Evolutionary conservation across 2,888 invertebrate genomes (phyloP).

Genomic region (Iphiclides podalirius): DNA sequence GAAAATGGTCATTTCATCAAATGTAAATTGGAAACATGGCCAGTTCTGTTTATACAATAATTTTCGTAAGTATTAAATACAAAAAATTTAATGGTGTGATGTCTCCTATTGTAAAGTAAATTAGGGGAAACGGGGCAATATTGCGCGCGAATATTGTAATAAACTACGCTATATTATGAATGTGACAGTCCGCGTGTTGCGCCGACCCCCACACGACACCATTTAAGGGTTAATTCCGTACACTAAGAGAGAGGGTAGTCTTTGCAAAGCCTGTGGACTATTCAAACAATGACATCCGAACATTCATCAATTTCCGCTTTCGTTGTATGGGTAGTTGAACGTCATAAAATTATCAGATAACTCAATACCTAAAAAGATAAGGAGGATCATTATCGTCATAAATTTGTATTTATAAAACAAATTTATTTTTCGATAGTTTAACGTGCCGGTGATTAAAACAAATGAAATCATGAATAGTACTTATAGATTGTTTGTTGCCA

Average conservation of each 20-base stretch:
- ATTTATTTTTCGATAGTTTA: too few species aligned
- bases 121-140: slow-evolving; percentile 58
- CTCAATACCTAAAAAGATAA: too few species aligned
- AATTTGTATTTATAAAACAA: too few species aligned
- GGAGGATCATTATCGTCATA: too few species aligned
- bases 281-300: slow-evolving; percentile 64
- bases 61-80: too few species aligned
- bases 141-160: slow-evolving; percentile 74
- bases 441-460: too few species aligned
- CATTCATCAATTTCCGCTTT: slow-evolving; percentile 63
- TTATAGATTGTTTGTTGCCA: too few species aligned
- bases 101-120: slow-evolving; percentile 29
- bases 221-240: slow-evolving; percentile 63
- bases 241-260: slow-evolving; percentile 65
- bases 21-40: too few species aligned
- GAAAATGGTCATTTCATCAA: too few species aligned
- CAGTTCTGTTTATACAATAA: too few species aligned
- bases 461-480: too few species aligned
- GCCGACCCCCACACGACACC: slow-evolving; percentile 50
- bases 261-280: slow-evolving; percentile 71
- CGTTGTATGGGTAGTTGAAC: slow-evolving; percentile 29
- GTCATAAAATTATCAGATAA: too few species aligned
- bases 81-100: slow-evolving; percentile 13
- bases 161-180: slow-evolving; percentile 74
- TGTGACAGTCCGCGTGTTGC: slow-evolving; percentile 75